A percentile compares a stretch with the other conserved stretches of the same genome.
phyloP scores from a whole-genome alignment of 2,797 vertebrate genomes.

The Alfaro cultratus region DNA sequence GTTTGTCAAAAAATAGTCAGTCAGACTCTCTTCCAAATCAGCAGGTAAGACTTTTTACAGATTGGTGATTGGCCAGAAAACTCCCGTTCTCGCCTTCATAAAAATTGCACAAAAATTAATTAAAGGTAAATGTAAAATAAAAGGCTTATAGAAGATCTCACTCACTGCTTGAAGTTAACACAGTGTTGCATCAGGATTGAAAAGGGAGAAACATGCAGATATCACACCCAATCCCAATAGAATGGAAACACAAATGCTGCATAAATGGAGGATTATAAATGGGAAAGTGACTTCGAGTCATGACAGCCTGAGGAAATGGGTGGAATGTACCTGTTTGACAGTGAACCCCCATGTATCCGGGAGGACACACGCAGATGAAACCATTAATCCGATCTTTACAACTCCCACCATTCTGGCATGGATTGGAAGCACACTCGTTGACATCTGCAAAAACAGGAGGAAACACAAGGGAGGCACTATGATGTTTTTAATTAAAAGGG shows the following conservation, averaged over 20 bases:
- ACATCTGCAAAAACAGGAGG: slow-evolving; percentile 81
- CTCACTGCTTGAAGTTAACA: not conserved
- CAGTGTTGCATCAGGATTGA: not conserved
- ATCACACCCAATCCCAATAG: not conserved
- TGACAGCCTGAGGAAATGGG: not conserved
- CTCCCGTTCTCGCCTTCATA: not conserved
- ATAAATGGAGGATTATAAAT: not conserved
- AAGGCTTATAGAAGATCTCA: not conserved
- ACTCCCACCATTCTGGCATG: slow-evolving; percentile 89
- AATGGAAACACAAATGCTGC: not conserved
- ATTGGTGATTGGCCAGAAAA: too few relatives aligned
- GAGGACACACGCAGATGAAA: slow-evolving; percentile 87
- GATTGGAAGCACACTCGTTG: slow-evolving; percentile 89
- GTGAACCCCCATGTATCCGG: slow-evolving; percentile 84
- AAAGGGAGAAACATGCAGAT: not conserved
- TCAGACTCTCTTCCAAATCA: too few relatives aligned
- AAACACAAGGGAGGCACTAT: slow-evolving; percentile 50
- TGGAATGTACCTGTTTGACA: slow-evolving; percentile 81
- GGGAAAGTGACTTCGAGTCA: not conserved
- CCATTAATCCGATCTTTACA: slow-evolving; percentile 84
- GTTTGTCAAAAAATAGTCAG: too few relatives aligned
- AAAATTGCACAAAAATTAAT: not conserved
- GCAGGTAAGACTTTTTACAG: too few relatives aligned
- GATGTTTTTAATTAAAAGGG: slow-evolving; percentile 54
- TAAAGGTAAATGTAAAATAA: not conserved